Evolutionary conservation across 2,888 invertebrate species (phyloP), one percentile per base, ranked within the genome.

Genomic region (Zygothrica quintamaculata): DNA sequence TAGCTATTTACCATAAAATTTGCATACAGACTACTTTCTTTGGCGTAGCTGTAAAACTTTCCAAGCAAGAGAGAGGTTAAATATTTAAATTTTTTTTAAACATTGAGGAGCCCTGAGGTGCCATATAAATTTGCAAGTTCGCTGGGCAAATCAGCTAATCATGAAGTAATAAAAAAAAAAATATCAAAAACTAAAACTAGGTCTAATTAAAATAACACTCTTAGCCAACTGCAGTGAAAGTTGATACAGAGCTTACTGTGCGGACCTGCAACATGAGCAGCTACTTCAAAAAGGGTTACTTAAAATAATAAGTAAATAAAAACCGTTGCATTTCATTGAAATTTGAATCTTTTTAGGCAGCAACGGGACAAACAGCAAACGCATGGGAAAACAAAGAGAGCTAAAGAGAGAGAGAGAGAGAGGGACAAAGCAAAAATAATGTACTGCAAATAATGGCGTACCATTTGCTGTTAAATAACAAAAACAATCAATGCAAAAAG

Each of bases 241-340:
- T 40, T 50, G 26, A 65, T 52, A 40, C 40, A 59, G 36, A 12
- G 44, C 6, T 39, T 6, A 70, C 51, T 70, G 50, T 48, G 53
- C 11, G 37, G 34, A 13, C 25, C 44, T 46, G 61, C 39, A 69
- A 65, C 51, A 50, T 46, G 44, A 64, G 53, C 33, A 43, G 29
- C 40, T 33, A 52, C 48, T 40, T 50, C 11, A 46, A 46, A n/a
- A 8, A 42, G 11, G 31, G 9, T 37, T 46, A 48, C 33, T 46
- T 31, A 33, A 29, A 29, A 42, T 36, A 42, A 42, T 51, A 46
- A 43, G 50, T 25, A 53, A 47, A 40, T 36, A 43, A 39, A 74
- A 65, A 46, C 51, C 43, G 44, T 48, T 66, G 72, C 72, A 73
- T 44, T 55, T 65, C 59, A 65, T 73, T 69, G 74, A 73, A 77